A percentile compares a stretch with the other conserved stretches of the same genome.
Evolutionary conservation across 2,888 invertebrate species (phyloP).

Genomic region (Leptogaster cylindrica): DNA sequence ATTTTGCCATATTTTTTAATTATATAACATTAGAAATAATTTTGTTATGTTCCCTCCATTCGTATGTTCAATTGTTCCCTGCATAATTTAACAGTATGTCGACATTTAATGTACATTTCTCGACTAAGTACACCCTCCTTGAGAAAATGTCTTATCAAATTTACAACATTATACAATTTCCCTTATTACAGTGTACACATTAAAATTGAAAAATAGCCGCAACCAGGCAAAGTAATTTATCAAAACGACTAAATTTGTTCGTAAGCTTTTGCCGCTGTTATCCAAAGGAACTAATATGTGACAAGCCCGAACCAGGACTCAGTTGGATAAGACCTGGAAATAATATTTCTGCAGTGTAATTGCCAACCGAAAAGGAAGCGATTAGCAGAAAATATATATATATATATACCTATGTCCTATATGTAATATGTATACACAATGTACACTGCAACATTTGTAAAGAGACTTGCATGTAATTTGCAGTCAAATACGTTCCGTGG

Average conservation of each 20-base stretch:
- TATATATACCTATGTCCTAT: too few species aligned
- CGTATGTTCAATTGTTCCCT: too few species aligned
- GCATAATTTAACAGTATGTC: too few species aligned
- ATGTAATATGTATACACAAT: too few species aligned
- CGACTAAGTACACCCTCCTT: too few species aligned
- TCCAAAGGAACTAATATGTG: neutral
- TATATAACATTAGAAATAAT: too few species aligned
- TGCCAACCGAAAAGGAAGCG: neutral
- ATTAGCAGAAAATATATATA: neutral
- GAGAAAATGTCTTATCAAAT: neutral
- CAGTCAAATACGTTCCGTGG: neutral
- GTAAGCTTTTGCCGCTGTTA: neutral
- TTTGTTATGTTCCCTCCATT: too few species aligned
- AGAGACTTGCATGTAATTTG: constrained; percentile 13
- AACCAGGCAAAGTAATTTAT: neutral
- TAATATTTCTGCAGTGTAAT: neutral
- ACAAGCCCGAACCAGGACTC: neutral
- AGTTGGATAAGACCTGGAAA: neutral
- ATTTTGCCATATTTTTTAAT: too few species aligned
- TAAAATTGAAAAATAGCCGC: neutral
- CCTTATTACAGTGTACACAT: too few species aligned
- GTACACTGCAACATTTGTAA: neutral
- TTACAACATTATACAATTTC: too few species aligned
- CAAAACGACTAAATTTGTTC: neutral
- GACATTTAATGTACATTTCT: too few species aligned